These are phyloP conservation scores for Metopia argyrocephala DNA, from an alignment of 2,888 invertebrate genomes.

Conservation along the genomic window DNA sequence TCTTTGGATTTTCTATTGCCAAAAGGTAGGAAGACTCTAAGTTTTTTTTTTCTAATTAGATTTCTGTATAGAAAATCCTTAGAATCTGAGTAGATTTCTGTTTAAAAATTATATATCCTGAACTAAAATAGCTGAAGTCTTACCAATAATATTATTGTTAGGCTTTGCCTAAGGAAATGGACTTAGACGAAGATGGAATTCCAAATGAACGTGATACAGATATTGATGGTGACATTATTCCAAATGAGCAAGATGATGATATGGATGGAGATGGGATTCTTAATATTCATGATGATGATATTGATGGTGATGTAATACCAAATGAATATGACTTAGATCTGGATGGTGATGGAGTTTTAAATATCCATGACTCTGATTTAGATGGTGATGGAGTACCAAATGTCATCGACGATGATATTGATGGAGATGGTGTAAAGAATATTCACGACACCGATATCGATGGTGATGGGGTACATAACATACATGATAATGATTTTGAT, in stretches of 20 bases:
- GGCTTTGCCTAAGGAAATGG: conserved; percentile 66
- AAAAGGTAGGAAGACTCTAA: conserved; percentile 65
- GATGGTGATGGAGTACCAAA: conserved; percentile 74
- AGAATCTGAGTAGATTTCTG: conserved; percentile 49
- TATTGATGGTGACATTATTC: conserved; percentile 75
- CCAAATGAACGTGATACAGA: conserved; percentile 75
- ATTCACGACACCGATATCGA: conserved; percentile 73
- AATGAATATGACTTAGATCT: conserved; percentile 71
- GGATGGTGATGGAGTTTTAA: conserved; percentile 71
- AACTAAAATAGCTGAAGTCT: conserved; percentile 68
- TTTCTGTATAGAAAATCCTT: conserved; percentile 41
- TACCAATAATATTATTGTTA: conserved; percentile 33
- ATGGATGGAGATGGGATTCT: conserved; percentile 68
- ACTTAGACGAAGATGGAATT: conserved; percentile 73
- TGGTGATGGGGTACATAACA: conserved; percentile 67
- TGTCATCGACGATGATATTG: conserved; percentile 72
- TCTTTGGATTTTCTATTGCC: conserved; percentile 47
- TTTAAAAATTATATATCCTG: conserved; percentile 60
- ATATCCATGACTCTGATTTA: conserved; percentile 72
- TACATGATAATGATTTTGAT: conserved; percentile 74
- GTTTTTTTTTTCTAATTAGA: conserved; percentile 6
- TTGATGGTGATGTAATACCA: conserved; percentile 74
- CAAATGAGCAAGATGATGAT: conserved; percentile 73
- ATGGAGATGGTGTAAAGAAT: conserved; percentile 74
- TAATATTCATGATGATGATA: conserved; percentile 71